Evolutionary conservation across 2,888 invertebrate species (phyloP), one percentile per base, ranked within the genome.

Genomic region (Drosophila lutescens): DNA sequence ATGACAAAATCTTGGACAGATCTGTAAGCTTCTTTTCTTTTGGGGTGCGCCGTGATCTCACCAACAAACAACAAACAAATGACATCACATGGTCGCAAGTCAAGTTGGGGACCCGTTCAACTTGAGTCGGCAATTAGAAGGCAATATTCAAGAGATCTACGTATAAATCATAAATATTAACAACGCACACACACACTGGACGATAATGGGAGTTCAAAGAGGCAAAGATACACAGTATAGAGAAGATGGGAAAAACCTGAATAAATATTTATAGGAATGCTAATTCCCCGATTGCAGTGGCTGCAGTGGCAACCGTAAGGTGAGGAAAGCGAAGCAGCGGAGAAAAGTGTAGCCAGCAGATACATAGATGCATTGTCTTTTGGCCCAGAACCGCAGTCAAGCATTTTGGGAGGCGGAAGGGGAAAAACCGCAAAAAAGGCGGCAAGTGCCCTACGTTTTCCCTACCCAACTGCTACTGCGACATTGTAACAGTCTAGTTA

Each of bases 331-430:
- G 12, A 50, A 15, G 34, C 30, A 40, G 54, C 17, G 26, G 32
- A 40, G 44, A 50, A 61, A 50, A 60, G 51, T 55, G 60, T 67
- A 79, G 62, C 69, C 55, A 50, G 60, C 69, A 86, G 86, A 74
- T 79, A 74, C 83, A 86, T 82, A 86, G 86, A 74, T 79, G 79
- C 83, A 86, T 82, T 86, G 74, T 83, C 62, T 86, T 68, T 73
- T 84, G 88, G 77, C 89, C 89, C 74, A 88, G 86, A 88, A 83
- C 65, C 61, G 86, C 90, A 82, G 51, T 85, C 74, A 89, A 89
- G 90, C 88, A 80, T 36, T 23, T 50, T 56, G 40, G 56, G 26
- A n/a, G 13, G 26, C 5, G 5, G 34, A 55, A 55, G 55, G 57
- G 34, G 12, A 44, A 66, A 65, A 73, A 73, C 73, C 73, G 56